Evolutionary conservation across 2,797 vertebrate species (phyloP).

Genomic region (Paedocypris micromegethes): DNA sequence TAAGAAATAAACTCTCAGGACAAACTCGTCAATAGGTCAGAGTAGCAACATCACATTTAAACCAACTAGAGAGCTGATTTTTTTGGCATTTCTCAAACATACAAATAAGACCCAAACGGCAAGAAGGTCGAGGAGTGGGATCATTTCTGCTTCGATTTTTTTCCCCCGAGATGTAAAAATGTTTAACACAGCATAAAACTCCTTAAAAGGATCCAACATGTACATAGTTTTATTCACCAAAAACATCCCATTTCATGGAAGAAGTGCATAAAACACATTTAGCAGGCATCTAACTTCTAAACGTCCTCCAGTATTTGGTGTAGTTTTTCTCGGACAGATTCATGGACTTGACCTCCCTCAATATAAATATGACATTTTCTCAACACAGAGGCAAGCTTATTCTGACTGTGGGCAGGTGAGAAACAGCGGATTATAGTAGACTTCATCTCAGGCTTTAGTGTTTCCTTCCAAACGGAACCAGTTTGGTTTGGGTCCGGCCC

Average conservation of each 20-base stretch:
- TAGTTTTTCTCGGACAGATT: slow-evolving; percentile 17
- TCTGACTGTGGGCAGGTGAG: slow-evolving; percentile 15
- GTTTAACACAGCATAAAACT: slow-evolving; percentile 47
- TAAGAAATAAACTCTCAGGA: slow-evolving; percentile 36
- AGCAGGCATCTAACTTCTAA: slow-evolving; percentile 13
- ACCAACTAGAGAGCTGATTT: slow-evolving; percentile 62
- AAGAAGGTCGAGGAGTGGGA: slow-evolving; percentile 29
- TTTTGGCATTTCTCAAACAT: slow-evolving; percentile 63
- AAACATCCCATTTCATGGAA: slow-evolving; percentile 30
- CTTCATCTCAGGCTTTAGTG: slow-evolving; percentile 7
- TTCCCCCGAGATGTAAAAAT: slow-evolving; percentile 52
- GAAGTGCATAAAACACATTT: slow-evolving; percentile 20
- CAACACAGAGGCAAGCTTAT: slow-evolving; percentile 14
- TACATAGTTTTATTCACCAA: slow-evolving; percentile 32
- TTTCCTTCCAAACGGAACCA: slow-evolving; percentile 13
- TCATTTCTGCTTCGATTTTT: slow-evolving; percentile 10
- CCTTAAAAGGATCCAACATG: slow-evolving; percentile 47
- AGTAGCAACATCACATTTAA: slow-evolving; percentile 62
- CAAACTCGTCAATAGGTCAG: slow-evolving; percentile 43
- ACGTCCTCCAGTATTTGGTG: slow-evolving; percentile 29
- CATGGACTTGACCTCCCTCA: slow-evolving; percentile 11
- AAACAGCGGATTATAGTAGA: slow-evolving; percentile 20
- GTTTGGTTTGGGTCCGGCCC: slow-evolving; percentile 12
- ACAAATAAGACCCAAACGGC: slow-evolving; percentile 61
- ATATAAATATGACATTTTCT: slow-evolving; percentile 7